Evolutionary conservation across 2,888 invertebrate genomes (phyloP).

Genomic region (Phytoseiulus persimilis): DNA sequence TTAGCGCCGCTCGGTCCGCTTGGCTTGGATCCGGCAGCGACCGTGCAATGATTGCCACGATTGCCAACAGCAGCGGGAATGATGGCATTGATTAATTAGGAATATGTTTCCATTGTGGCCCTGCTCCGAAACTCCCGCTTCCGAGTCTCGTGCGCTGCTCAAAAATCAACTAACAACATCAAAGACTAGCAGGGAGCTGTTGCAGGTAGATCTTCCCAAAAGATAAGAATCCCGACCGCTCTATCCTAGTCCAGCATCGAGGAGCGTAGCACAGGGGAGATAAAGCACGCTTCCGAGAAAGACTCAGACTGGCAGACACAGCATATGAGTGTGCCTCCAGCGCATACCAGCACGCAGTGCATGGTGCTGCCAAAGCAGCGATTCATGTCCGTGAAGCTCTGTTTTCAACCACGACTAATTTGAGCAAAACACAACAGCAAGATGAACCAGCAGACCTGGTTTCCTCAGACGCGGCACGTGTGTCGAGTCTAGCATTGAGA

Average conservation of each 20-base stretch:
- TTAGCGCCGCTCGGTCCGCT: not conserved
- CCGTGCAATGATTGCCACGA: not conserved
- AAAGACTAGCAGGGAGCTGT: constrained; percentile 17
- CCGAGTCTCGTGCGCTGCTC: constrained; percentile 31
- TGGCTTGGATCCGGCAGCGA: not conserved
- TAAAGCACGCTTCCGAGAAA: not conserved
- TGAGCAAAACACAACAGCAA: not conserved
- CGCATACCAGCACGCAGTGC: not conserved
- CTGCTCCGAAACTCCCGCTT: not conserved
- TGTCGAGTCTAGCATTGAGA: not conserved
- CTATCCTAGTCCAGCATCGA: not conserved
- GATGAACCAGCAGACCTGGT: not conserved
- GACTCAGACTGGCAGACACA: not conserved
- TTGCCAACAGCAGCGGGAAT: not conserved
- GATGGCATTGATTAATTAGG: not conserved
- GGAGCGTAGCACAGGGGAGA: not conserved
- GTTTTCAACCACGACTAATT: not conserved
- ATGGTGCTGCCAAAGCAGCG: not conserved
- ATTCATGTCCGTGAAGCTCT: not conserved
- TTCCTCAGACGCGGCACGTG: not conserved
- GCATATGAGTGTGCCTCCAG: not conserved
- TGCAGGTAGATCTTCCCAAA: constrained; percentile 32
- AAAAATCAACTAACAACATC: constrained; percentile 39
- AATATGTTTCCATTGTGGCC: constrained; percentile 5
- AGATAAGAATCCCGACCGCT: not conserved